Conservation (phyloP, 2,113 vertebrate species). For the Hyaena hyaena region DNA sequence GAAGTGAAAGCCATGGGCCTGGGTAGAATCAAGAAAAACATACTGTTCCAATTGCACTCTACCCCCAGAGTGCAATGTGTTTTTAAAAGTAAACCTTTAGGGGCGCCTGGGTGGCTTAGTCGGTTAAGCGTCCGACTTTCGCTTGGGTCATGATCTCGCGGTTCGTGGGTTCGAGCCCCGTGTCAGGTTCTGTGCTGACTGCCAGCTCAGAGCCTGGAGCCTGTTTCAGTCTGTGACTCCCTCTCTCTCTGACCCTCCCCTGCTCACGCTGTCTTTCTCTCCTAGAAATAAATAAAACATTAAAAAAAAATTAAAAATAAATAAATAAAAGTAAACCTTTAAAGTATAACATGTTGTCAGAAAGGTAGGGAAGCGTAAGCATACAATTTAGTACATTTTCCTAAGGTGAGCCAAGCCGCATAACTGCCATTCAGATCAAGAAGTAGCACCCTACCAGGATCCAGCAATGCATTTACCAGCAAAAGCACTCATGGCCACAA, state of each 20-base stretch:
- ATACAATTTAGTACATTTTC: not conserved
- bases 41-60: not conserved
- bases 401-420: not conserved
- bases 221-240: no score
- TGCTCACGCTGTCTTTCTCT: no score
- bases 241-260: no score
- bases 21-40: not conserved
- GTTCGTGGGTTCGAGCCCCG: no score
- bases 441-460: not conserved
- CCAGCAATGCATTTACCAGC: not conserved
- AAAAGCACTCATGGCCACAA: not conserved
- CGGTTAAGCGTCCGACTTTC: no score
- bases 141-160: no score
- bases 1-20: not conserved
- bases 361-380: not conserved
- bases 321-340: conserved; percentile 21
- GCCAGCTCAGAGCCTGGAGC: no score
- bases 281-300: no score
- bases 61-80: not conserved
- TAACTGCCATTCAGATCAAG: not conserved
- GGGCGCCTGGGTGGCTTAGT: no score
- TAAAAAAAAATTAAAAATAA: no score
- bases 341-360: conserved; percentile 31
- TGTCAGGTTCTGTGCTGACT: no score
- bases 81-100: conserved; percentile 47